These are phyloP conservation scores for Trimorus sp. DNA, from an alignment of 2,888 invertebrate species.

Conservation along the genomic window DNA sequence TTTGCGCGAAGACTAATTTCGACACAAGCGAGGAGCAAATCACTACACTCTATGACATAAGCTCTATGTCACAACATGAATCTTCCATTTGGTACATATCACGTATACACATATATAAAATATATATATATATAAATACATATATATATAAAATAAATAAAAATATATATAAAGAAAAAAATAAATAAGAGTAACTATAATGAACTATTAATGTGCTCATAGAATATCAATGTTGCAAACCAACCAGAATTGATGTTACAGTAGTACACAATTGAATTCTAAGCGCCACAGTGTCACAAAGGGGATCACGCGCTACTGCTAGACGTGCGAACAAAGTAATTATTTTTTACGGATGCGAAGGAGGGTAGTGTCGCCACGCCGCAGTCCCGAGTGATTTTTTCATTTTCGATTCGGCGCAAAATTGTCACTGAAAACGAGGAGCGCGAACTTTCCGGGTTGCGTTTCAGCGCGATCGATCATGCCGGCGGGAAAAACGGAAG, in stretches of 20 bases:
- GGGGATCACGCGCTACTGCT: constrained; percentile 40
- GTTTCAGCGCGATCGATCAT: constrained; percentile 35
- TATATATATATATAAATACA: constrained; percentile 53
- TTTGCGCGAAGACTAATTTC: constrained; percentile 15
- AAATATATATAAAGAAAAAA: constrained; percentile 43
- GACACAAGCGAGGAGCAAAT: constrained; percentile 43
- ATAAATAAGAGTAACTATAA: constrained; percentile 63
- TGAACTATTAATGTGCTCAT: constrained; percentile 65
- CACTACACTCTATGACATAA: constrained; percentile 62
- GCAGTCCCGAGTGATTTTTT: constrained; percentile 27
- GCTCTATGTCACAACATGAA: constrained; percentile 75
- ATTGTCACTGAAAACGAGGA: constrained; percentile 18
- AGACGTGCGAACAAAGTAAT: constrained; percentile 49
- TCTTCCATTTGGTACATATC: constrained; percentile 82
- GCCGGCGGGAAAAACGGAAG: constrained; percentile 10
- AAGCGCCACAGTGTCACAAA: constrained; percentile 43
- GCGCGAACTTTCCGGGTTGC: constrained; percentile 13
- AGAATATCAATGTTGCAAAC: constrained; percentile 61
- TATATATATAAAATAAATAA: constrained; percentile 47
- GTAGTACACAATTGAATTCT: constrained; percentile 52
- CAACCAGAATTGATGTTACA: constrained; percentile 45
- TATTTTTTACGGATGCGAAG: constrained; percentile 58
- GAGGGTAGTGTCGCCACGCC: constrained; percentile 33
- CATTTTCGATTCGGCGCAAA: constrained; percentile 21
- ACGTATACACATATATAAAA: constrained; percentile 70